phyloP scores from a whole-genome alignment of 2,888 invertebrate genomes.

The Formica aserva region DNA sequence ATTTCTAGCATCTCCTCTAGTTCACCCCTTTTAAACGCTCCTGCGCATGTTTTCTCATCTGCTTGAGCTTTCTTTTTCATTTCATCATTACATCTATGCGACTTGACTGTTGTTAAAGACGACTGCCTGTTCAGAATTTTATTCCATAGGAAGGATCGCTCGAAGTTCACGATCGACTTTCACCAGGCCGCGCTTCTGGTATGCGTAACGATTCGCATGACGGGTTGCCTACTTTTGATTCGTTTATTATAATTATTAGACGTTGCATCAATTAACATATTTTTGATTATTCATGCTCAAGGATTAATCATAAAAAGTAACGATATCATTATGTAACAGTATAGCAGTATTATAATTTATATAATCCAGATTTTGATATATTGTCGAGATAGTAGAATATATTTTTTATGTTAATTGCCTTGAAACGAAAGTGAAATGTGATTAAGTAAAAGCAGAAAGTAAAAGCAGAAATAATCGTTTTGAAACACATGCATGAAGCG shows the following conservation, averaged over 20 bases:
- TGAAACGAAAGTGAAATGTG: slow-evolving; percentile 8
- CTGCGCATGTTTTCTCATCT: not conserved
- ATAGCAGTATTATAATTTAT: not conserved
- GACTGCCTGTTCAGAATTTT: slow-evolving; percentile 57
- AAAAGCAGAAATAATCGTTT: slow-evolving; percentile 8
- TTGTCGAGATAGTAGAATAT: not conserved
- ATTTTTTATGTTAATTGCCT: not conserved
- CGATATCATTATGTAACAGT: not conserved
- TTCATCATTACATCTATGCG: slow-evolving; percentile 34
- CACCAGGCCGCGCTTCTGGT: slow-evolving; percentile 72
- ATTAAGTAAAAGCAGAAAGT: not conserved
- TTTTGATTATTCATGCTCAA: not conserved
- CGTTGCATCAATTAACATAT: not conserved
- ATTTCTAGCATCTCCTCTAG: slow-evolving; percentile 1
- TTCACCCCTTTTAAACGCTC: too few relatives aligned
- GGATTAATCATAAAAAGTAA: not conserved
- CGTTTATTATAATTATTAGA: not conserved
- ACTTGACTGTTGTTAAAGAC: not conserved
- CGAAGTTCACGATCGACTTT: slow-evolving; percentile 85
- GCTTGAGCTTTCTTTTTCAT: slow-evolving; percentile 51
- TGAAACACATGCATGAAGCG: not conserved
- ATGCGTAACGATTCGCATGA: not conserved
- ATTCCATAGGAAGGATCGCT: slow-evolving; percentile 62
- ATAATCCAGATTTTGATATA: not conserved
- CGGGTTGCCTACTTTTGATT: slow-evolving; percentile 3